Percentiles rank a stretch among this genome's conserved stretches.
Conservation (phyloP, 2,113 vertebrate species). For the Sardina pilchardus region DNA sequence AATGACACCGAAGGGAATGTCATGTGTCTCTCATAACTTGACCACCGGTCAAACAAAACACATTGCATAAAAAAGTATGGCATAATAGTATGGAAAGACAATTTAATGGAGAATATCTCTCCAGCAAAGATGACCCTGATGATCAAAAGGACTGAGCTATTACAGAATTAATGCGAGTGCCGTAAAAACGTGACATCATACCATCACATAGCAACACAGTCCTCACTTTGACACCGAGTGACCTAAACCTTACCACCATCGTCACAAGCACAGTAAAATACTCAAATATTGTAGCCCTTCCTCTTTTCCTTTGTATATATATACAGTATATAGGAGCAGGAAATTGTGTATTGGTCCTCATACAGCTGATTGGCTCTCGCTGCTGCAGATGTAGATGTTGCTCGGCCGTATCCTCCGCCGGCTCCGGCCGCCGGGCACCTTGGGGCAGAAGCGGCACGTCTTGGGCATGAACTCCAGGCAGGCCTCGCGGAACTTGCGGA, state of each 20-base stretch:
- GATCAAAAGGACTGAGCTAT: background rate
- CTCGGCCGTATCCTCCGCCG: conserved; percentile 79
- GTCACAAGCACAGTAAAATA: conserved; percentile 4
- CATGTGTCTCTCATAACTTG: background rate
- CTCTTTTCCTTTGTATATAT: background rate
- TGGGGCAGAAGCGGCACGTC: conserved; percentile 78
- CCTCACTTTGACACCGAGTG: background rate
- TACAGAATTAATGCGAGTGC: background rate
- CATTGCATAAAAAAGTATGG: conserved; percentile 6
- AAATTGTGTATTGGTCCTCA: conserved; percentile 37
- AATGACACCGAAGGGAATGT: background rate
- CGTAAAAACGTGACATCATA: background rate
- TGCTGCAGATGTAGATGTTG: conserved; percentile 78
- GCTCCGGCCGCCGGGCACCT: conserved; percentile 75
- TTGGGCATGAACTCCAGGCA: conserved; percentile 84
- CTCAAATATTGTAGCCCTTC: conserved; percentile 7
- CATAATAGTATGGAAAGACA: background rate
- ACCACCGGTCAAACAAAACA: background rate
- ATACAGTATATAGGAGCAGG: background rate
- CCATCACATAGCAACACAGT: background rate
- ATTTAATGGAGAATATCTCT: background rate
- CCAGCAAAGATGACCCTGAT: background rate
- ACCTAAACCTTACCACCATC: background rate
- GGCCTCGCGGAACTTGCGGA: conserved; percentile 83
- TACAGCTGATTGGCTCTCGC: conserved; percentile 76